Evolutionary conservation across 2,888 invertebrate genomes (phyloP).

Genomic region (Heliconius erato): DNA sequence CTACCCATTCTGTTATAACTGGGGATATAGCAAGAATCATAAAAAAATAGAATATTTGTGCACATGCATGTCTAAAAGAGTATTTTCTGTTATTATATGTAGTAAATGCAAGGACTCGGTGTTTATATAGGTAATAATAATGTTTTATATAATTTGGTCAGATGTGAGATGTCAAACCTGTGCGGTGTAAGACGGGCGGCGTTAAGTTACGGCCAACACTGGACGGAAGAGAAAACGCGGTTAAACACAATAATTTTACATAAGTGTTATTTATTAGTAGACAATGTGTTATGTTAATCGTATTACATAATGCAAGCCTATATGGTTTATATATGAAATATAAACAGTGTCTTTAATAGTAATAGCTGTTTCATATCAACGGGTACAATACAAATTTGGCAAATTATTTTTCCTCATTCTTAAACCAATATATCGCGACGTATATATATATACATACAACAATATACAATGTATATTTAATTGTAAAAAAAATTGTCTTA

Average conservation of each 20-base stretch:
- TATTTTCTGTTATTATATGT: not conserved
- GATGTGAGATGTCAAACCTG: constrained; percentile 53
- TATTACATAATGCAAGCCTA: not conserved
- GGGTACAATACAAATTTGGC: not conserved
- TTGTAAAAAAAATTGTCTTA: constrained; percentile 21
- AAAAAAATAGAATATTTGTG: not conserved
- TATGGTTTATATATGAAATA: not conserved
- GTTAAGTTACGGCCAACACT: constrained; percentile 80
- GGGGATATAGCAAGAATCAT: not conserved
- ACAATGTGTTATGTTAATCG: not conserved
- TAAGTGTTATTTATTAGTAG: not conserved
- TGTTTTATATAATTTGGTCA: constrained; percentile 22
- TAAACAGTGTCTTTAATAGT: constrained; percentile 2
- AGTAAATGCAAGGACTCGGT: constrained; percentile 29
- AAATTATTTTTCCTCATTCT: constrained; percentile 1
- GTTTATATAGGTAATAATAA: not conserved
- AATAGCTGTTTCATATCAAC: not conserved
- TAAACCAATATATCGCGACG: not conserved
- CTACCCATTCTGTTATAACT: not conserved
- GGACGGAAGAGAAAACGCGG: constrained; percentile 72
- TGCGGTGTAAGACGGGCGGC: constrained; percentile 38
- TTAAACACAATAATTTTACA: constrained; percentile 56
- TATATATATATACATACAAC: not conserved
- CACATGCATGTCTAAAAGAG: not conserved
- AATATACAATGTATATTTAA: not conserved